Evolutionary conservation across 1,140 invertebrate genomes (phyloP).

Genomic region (Dinoponera quadriceps): DNA sequence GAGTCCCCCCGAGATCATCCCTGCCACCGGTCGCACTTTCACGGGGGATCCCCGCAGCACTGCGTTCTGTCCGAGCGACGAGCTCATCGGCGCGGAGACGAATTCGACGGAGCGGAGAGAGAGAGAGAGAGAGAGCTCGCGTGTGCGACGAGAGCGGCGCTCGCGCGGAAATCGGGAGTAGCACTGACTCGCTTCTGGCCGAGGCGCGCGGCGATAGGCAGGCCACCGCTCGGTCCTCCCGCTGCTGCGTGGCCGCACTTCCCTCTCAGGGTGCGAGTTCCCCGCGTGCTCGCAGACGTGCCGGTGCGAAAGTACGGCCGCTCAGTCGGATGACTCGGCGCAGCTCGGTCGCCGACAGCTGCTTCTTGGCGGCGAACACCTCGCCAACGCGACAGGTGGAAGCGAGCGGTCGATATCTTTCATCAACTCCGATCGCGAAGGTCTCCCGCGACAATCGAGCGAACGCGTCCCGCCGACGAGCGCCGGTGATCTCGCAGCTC

Average conservation of each 20-base stretch:
- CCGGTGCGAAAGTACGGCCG: not conserved
- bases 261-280: slow-evolving; percentile 45
- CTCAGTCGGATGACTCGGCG: no score
- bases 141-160: slow-evolving; percentile 44
- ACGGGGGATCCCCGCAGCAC: no score
- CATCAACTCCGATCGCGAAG: not conserved
- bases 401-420: not conserved
- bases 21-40: no score
- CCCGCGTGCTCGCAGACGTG: not conserved
- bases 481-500: not conserved
- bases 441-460: not conserved
- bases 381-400: not conserved
- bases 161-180: slow-evolving; percentile 71
- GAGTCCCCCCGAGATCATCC: no score
- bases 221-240: slow-evolving; percentile 64
- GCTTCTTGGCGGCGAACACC: no score
- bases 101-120: not conserved
- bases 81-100: not conserved
- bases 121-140: slow-evolving; percentile 39
- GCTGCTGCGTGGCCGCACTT: slow-evolving; percentile 60
- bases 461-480: not conserved
- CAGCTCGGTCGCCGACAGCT: no score
- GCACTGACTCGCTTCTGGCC: slow-evolving; percentile 67
- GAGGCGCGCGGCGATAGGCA: slow-evolving; percentile 61
- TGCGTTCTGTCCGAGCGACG: no score